phyloP scores from a whole-genome alignment of 1,140 invertebrate species.

The Drosophila watanabei region DNA sequence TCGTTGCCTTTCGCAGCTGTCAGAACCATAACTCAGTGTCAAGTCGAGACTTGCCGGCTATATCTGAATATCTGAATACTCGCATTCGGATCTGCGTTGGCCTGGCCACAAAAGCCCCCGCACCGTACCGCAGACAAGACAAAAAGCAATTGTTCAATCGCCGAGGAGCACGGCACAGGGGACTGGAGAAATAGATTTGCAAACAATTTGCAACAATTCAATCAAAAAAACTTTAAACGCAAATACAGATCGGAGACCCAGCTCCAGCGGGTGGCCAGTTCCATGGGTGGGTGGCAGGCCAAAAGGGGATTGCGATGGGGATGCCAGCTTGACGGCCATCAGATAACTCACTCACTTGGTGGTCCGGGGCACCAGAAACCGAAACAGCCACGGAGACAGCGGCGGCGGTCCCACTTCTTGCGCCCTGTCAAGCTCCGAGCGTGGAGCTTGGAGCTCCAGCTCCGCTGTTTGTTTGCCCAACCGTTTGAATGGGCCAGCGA shows the following conservation, averaged over 20 bases:
- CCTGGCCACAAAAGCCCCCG: slow-evolving; percentile 72
- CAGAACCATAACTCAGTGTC: slow-evolving; percentile 84
- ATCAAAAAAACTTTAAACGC: slow-evolving; percentile 84
- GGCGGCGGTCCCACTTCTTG: slow-evolving; percentile 45
- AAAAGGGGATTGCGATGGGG: slow-evolving; percentile 23
- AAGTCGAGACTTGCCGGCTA: slow-evolving; percentile 64
- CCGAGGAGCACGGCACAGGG: slow-evolving; percentile 20
- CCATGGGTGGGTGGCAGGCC: slow-evolving; percentile 27
- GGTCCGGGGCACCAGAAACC: slow-evolving; percentile 46
- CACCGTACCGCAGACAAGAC: slow-evolving; percentile 69
- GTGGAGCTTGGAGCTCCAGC: slow-evolving; percentile 1
- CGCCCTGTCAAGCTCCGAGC: slow-evolving; percentile 60
- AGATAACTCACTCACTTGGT: slow-evolving; percentile 84
- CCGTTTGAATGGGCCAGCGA: slow-evolving; percentile 73
- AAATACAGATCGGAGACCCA: slow-evolving; percentile 67
- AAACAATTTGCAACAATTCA: slow-evolving; percentile 85
- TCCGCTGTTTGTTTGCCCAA: slow-evolving; percentile 73
- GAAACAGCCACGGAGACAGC: slow-evolving; percentile 8
- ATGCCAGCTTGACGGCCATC: slow-evolving; percentile 64
- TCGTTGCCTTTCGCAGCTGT: slow-evolving; percentile 75
- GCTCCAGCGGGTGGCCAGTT: slow-evolving; percentile 25
- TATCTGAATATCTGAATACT: slow-evolving; percentile 54
- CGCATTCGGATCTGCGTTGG: slow-evolving; percentile 58
- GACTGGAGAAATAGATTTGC: slow-evolving; percentile 76
- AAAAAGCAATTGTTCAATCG: slow-evolving; percentile 81